phyloP scores from a whole-genome alignment of 2,113 vertebrate genomes.

The Sylvietta virens region DNA sequence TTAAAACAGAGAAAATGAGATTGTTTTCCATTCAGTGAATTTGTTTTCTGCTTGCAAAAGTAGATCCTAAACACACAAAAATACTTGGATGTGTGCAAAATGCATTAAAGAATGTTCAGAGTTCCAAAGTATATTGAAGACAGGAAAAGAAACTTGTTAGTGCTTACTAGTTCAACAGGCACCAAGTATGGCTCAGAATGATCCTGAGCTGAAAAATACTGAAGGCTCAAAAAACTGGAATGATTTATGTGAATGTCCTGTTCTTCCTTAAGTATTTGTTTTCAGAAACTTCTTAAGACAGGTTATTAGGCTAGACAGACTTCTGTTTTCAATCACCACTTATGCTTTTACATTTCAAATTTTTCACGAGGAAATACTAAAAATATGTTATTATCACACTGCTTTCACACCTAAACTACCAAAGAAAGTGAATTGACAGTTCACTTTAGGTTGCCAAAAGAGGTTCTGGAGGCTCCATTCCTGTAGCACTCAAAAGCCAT shows the following conservation, averaged over 20 bases:
- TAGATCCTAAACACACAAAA: not conserved
- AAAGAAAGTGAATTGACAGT: not conserved
- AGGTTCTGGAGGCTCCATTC: not conserved
- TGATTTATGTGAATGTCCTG: not conserved
- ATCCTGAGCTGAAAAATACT: not conserved
- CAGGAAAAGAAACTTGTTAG: not conserved
- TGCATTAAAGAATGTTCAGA: not conserved
- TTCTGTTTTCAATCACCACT: not conserved
- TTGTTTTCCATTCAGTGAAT: not conserved
- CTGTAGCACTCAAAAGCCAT: not conserved
- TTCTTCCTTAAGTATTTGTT: not conserved
- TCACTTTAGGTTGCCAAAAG: not conserved
- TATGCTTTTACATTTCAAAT: not conserved
- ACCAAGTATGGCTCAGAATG: not conserved
- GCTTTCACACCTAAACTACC: not conserved
- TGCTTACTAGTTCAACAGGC: not conserved
- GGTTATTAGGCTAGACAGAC: not conserved
- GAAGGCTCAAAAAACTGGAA: not conserved
- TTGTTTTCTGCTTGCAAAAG: not conserved
- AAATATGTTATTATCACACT: not conserved
- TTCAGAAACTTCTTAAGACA: not conserved
- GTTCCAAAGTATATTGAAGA: not conserved
- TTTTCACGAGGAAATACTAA: not conserved
- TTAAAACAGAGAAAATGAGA: not conserved
- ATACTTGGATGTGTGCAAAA: not conserved